These are phyloP conservation scores for Oscheius sp. DNA, from an alignment of 2,888 invertebrate genomes.

Conservation along the genomic window DNA sequence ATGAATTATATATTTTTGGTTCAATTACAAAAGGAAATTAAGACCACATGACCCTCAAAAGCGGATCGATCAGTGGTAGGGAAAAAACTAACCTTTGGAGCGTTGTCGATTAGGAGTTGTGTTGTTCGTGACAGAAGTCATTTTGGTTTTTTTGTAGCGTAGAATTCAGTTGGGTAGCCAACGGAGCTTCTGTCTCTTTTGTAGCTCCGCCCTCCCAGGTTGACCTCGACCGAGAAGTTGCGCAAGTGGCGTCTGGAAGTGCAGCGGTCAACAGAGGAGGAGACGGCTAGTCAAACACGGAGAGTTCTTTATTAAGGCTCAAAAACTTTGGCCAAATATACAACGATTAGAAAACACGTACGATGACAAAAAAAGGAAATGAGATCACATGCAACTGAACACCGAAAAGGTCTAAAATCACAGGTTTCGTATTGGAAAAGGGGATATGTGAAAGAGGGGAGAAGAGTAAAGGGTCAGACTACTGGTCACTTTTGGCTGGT, in stretches of 20 bases:
- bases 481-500: conserved; percentile 18
- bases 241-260: conserved; percentile 17
- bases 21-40: no score
- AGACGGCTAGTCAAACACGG: background rate
- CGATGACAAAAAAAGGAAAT: background rate
- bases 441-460: conserved; percentile 3
- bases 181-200: background rate
- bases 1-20: background rate
- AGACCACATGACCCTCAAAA: background rate
- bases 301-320: background rate
- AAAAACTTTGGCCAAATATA: background rate
- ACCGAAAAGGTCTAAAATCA: conserved; percentile 1
- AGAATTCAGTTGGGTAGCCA: background rate
- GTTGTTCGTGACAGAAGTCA: conserved; percentile 10
- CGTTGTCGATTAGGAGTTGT: conserved; percentile 32
- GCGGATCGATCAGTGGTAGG: background rate
- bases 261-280: conserved; percentile 17
- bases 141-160: background rate
- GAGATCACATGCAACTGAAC: conserved; percentile 2
- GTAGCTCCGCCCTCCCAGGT: background rate
- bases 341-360: background rate
- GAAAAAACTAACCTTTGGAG: conserved; percentile 23
- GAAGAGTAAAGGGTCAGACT: no score
- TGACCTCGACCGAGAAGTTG: conserved; percentile 25
- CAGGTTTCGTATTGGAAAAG: background rate